A percentile compares a stretch with the other conserved stretches of the same genome.
phyloP scores from a whole-genome alignment of 2,888 invertebrate genomes.

The Miltochrista miniata region DNA sequence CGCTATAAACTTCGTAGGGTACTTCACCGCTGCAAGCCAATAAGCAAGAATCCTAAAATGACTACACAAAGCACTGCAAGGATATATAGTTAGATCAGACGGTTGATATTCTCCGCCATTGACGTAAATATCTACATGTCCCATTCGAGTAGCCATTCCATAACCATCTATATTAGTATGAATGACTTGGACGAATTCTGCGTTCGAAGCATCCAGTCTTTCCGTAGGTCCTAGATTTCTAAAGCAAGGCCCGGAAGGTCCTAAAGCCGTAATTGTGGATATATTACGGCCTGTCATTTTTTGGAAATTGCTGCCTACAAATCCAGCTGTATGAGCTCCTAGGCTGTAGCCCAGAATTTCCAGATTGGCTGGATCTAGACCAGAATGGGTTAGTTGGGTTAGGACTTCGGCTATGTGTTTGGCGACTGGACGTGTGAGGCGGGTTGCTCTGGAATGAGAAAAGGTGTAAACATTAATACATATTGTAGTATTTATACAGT shows the following conservation, averaged over 20 bases:
- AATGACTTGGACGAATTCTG: constrained; percentile 71
- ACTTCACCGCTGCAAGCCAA: constrained; percentile 63
- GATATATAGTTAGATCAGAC: constrained; percentile 59
- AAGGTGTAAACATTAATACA: background rate
- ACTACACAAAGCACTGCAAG: constrained; percentile 70
- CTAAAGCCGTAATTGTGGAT: constrained; percentile 67
- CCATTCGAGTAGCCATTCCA: constrained; percentile 73
- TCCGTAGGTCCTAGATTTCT: constrained; percentile 53
- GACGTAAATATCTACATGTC: constrained; percentile 71
- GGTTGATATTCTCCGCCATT: constrained; percentile 78
- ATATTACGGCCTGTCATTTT: constrained; percentile 61
- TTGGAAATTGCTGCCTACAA: constrained; percentile 66
- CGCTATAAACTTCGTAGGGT: constrained; percentile 64
- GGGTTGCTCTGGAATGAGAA: constrained; percentile 46
- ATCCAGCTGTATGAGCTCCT: constrained; percentile 71
- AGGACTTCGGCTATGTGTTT: constrained; percentile 70
- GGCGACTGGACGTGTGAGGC: constrained; percentile 77
- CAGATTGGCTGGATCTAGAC: constrained; percentile 61
- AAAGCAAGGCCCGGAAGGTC: constrained; percentile 76
- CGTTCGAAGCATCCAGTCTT: constrained; percentile 61
- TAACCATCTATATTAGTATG: constrained; percentile 77
- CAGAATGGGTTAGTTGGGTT: constrained; percentile 54
- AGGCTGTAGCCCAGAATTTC: constrained; percentile 74
- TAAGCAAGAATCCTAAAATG: constrained; percentile 65
- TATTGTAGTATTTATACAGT: background rate